Base-by-base conservation (phyloP, 2,888 invertebrate species). In the Elysia crispata region DNA sequence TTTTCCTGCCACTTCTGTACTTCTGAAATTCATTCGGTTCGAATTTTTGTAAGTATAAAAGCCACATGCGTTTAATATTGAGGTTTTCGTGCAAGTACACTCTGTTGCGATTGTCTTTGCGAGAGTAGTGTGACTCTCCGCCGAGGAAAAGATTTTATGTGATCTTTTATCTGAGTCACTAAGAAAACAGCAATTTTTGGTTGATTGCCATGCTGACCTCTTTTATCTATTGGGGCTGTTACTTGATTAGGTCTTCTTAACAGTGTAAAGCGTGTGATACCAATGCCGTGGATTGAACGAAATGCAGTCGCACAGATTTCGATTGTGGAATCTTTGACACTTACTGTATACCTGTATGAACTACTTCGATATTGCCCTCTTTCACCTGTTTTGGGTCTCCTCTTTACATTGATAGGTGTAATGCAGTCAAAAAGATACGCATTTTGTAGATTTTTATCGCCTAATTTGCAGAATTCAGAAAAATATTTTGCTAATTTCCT, bases 41-140 rank as follows among this genome's bases (percentile, higher is more conserved):
- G 69, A 77, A 64, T 33, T 73, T 73, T 13, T 57, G 30, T 20
- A 78, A 31, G 31, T 78, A 81, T 13, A 81, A 33, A 20, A 81
- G 50, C 81, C 81, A 81, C 75, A 78, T 78, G 41, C 78, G 60
- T 6, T 60, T 30, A 18, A 81, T 57, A 67, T 78, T 76, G 30
- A 80, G 67, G 28, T 76, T 76, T 60, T 80, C 80, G 54, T 77
- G 81, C 31, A 81, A 74, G 33, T 77, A 81, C 31, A 49, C 18
- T 49, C 62, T 60, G 1, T 77, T 66, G 25, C 50, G 50, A 70
- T 81, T 50, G 49, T 60, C 64, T 60, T 62, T 80, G 67, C 54
- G 20, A n/a, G 57, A 57, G 25, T 67, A 76, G 57, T 80, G 67
- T 20, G 67, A 80, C 28, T 30, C 49, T 31, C n/a, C 75, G 49